Percentiles rank a stretch among this genome's conserved stretches.
Evolutionary conservation across 2,888 invertebrate species (phyloP).

Genomic region (Oscheius sp.): DNA sequence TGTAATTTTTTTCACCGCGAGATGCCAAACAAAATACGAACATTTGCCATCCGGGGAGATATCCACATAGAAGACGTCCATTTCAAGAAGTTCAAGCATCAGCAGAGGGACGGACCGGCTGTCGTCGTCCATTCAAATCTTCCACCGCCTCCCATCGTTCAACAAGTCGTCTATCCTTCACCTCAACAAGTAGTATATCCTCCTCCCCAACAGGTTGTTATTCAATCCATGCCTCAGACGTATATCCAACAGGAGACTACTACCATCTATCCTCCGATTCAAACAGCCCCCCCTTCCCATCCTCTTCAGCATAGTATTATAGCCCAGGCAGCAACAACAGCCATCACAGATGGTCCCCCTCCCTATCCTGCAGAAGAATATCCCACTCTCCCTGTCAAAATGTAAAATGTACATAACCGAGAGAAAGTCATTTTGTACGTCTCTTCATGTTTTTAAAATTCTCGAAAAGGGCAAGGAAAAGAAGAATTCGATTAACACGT

Average conservation of each 20-base stretch:
- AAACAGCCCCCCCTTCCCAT: background rate
- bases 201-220: background rate
- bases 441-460: too few species aligned
- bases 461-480: too few species aligned
- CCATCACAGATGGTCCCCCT: background rate
- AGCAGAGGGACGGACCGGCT: constrained; percentile 16
- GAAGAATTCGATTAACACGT: too few species aligned
- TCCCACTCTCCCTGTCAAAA: background rate
- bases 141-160: constrained; percentile 7
- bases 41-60: constrained; percentile 5
- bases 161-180: background rate
- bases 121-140: constrained; percentile 11
- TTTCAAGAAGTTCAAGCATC: constrained; percentile 17
- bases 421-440: too few species aligned
- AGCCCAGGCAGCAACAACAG: background rate
- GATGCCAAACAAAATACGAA: background rate
- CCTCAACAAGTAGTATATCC: background rate
- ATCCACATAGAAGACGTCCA: constrained; percentile 8
- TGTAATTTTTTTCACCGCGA: background rate
- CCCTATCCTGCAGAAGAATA: background rate
- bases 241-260: background rate
- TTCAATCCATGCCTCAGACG: background rate
- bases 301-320: background rate
- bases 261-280: background rate
- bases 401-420: background rate